These are phyloP conservation scores for Microtus oregoni DNA, from an alignment of 2,113 vertebrate genomes.

Conservation along the genomic window DNA sequence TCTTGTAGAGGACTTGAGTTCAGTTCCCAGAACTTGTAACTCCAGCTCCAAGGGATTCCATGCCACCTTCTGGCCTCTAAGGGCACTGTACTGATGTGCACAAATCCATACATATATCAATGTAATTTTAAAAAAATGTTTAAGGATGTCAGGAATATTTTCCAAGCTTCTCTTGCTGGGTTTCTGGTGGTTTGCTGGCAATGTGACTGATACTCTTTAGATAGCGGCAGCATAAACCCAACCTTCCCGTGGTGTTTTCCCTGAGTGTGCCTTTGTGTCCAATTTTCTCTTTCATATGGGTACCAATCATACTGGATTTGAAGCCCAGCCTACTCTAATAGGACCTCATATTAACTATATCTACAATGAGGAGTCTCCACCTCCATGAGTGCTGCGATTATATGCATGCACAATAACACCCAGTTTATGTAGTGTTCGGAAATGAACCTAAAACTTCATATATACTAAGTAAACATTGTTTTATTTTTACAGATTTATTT, in stretches of 20 bases:
- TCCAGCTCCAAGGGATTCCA: not conserved
- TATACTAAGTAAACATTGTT: not conserved
- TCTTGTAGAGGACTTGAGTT: not conserved
- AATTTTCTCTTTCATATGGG: not conserved
- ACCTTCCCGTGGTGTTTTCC: not conserved
- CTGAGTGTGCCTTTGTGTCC: not conserved
- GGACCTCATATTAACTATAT: not conserved
- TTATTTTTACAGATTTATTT: no score
- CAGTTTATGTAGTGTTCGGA: not conserved
- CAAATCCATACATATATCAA: not conserved
- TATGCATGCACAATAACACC: not conserved
- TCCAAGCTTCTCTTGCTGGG: not conserved
- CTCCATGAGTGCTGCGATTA: not conserved
- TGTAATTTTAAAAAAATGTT: not conserved
- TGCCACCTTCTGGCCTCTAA: not conserved
- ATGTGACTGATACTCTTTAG: not conserved
- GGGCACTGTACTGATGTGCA: not conserved
- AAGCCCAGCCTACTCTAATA: not conserved
- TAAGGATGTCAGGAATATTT: conserved; percentile 15
- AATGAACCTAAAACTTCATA: not conserved
- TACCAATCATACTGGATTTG: not conserved
- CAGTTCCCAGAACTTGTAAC: not conserved
- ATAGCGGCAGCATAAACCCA: conserved; percentile 6
- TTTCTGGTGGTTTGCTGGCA: conserved; percentile 44
- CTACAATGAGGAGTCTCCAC: not conserved